phyloP scores from a whole-genome alignment of 2,888 invertebrate genomes.

The Neoaliturus tenellus region DNA sequence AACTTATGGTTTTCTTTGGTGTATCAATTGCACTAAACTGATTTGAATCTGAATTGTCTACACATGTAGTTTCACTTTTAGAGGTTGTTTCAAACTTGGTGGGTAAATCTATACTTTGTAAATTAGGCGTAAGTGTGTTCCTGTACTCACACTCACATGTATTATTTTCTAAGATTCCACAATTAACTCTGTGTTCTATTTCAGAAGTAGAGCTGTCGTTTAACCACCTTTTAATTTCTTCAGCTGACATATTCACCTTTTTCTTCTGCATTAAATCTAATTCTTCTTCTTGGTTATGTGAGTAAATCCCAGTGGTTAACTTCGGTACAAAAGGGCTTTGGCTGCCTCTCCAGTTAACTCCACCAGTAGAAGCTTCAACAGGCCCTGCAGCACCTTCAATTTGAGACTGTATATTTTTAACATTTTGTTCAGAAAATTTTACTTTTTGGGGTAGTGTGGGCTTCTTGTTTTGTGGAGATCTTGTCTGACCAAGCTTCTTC shows the following conservation, averaged over 20 bases:
- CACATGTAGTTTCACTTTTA: neutral
- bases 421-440: constrained; percentile 8
- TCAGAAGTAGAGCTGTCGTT: constrained; percentile 63
- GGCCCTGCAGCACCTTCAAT: neutral
- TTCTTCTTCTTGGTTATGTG: constrained; percentile 31
- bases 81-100: neutral
- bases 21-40: neutral
- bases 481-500: constrained; percentile 58
- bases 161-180: constrained; percentile 64
- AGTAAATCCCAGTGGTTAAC: constrained; percentile 24
- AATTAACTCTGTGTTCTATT: constrained; percentile 63
- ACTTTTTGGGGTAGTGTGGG: constrained; percentile 20
- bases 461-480: constrained; percentile 63
- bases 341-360: neutral
- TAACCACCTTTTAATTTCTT: constrained; percentile 66
- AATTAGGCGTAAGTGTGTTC: constrained; percentile 43
- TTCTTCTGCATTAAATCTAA: constrained; percentile 61
- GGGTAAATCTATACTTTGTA: neutral
- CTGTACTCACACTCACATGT: constrained; percentile 63
- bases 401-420: constrained; percentile 14
- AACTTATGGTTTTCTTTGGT: neutral
- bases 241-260: constrained; percentile 64
- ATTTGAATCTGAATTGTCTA: neutral
- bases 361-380: neutral
- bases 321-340: neutral